Base-by-base conservation (phyloP, 2,888 invertebrate genomes). In the Dexiosoma caninum region DNA sequence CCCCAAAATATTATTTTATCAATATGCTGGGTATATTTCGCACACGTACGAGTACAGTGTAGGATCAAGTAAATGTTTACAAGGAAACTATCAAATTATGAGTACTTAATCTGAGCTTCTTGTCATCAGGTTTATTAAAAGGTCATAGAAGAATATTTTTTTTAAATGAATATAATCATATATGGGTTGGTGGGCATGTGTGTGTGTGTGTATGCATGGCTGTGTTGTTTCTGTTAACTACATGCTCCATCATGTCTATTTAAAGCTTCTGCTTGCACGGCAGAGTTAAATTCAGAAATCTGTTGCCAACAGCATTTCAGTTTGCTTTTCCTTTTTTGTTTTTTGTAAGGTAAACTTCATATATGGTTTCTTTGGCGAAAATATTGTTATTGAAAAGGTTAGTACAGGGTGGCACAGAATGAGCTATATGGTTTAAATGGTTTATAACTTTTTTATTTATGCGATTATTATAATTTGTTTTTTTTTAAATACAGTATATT, bases 1-100 rank as follows among this genome's bases (percentile, higher is more conserved):
- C 2, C 49, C n/a, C 40, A 37, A 75, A 66, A 66, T 8, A 32
- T 46, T 37, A 42, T 66, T 75, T 75, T 32, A 59, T 66, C 57
- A 57, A 64, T 66, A 35, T 57, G 30, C 55, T 30, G 55, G 55
- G 30, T 75, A 59, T 32, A 7, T 21, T 37, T 74, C n/a, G 21
- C 9, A 40, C n/a, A 21, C 23, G 16, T 32, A n/a, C n/a, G n/a
- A n/a, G n/a, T n/a, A n/a, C n/a, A n/a, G n/a, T n/a, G 7, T 6
- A 53, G 23, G 12, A 37, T 46, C 35, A 16, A 35, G 57, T 59
- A 27, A 8, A 35, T 55, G 21, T 6, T 35, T 23, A 27, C 44
- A 53, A 35, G 23, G n/a, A 66, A 37, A 42, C 40, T 40, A 21
- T 12, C 10, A 66, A 37, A 37, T 9, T 19, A 27, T 27, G 27